phyloP scores from a whole-genome alignment of 2,888 invertebrate species.

The Imbricaverruca yamaguchii region DNA sequence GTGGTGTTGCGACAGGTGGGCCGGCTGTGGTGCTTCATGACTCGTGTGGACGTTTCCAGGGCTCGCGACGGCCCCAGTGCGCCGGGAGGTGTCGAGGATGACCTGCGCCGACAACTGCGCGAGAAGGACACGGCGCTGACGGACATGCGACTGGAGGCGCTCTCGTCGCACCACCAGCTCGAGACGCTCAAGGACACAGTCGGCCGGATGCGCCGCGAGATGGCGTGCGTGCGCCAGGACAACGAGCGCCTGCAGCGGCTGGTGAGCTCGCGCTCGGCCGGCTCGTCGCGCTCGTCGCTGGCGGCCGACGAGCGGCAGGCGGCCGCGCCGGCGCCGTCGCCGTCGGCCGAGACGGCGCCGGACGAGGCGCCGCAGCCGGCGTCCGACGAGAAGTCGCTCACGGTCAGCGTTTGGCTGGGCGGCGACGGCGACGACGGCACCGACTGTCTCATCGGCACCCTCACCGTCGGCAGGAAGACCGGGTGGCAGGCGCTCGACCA shows the following conservation, averaged over 20 bases:
- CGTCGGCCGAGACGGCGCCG: slow-evolving; percentile 29
- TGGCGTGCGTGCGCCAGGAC: slow-evolving; percentile 92
- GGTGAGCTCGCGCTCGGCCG: slow-evolving; percentile 50
- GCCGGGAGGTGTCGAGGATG: slow-evolving; percentile 46
- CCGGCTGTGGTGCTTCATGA: too few species aligned
- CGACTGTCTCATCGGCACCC: slow-evolving; percentile 75
- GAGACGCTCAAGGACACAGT: slow-evolving; percentile 94
- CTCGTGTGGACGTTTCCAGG: too few species aligned
- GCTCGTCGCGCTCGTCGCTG: slow-evolving; percentile 50
- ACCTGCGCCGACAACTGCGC: slow-evolving; percentile 82
- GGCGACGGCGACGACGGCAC: slow-evolving; percentile 49
- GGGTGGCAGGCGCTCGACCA: slow-evolving; percentile 93
- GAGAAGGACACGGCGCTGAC: slow-evolving; percentile 95
- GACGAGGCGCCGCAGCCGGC: slow-evolving; percentile 29
- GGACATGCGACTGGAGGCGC: slow-evolving; percentile 89
- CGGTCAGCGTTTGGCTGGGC: slow-evolving; percentile 49
- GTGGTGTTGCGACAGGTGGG: too few species aligned
- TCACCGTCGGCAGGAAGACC: slow-evolving; percentile 84
- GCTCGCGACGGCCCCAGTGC: background rate
- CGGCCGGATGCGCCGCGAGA: slow-evolving; percentile 94
- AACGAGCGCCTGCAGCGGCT: slow-evolving; percentile 87
- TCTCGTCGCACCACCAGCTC: slow-evolving; percentile 93
- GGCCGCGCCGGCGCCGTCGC: slow-evolving; percentile 28
- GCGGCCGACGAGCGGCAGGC: slow-evolving; percentile 33
- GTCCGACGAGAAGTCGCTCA: slow-evolving; percentile 41